Percentiles rank a stretch among this genome's conserved stretches.
Conservation (phyloP, 2,113 vertebrate genomes). For the Ictidomys tridecemlineatus region DNA sequence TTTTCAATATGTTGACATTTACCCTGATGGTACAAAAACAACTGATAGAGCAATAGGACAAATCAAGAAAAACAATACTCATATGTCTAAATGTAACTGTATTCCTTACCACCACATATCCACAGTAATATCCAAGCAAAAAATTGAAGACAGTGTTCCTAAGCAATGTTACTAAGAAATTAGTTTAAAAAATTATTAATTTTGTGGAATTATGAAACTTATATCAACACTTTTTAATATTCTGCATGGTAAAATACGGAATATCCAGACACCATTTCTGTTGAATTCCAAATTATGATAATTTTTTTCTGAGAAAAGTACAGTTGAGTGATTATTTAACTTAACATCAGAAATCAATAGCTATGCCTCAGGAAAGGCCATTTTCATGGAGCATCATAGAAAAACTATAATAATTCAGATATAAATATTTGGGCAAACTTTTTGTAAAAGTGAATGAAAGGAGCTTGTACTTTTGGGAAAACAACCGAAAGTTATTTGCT, state of each 20-base stretch:
- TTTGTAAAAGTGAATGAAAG: conserved; percentile 17
- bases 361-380: not conserved
- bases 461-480: not conserved
- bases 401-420: not conserved
- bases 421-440: not conserved
- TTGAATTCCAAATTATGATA: not conserved
- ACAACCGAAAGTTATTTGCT: not conserved
- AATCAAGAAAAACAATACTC: not conserved
- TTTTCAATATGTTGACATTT: not conserved
- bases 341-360: not conserved
- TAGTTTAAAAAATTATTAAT: not conserved
- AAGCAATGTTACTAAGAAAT: not conserved
- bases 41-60: not conserved
- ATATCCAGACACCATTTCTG: not conserved
- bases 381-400: not conserved
- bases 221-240: not conserved
- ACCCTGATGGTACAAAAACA: not conserved
- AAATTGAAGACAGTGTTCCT: not conserved
- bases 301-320: not conserved
- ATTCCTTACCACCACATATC: not conserved
- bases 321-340: not conserved
- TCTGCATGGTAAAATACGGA: not conserved
- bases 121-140: not conserved
- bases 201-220: not conserved
- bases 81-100: not conserved